phyloP scores from a whole-genome alignment of 2,888 invertebrate genomes.

The Drosophila colorata region DNA sequence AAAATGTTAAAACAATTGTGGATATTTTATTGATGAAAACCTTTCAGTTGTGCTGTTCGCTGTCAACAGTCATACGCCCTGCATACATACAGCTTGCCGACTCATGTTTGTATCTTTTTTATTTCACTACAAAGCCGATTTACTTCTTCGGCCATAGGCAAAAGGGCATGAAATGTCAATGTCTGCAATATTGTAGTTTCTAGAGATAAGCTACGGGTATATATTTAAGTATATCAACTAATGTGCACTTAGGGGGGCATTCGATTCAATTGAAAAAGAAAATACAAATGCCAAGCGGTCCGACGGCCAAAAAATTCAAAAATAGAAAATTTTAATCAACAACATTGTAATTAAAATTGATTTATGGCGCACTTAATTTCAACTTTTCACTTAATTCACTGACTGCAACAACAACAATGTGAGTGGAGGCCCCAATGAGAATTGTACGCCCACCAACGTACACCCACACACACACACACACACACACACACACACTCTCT shows the following conservation, averaged over 20 bases:
- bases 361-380: conserved; percentile 65
- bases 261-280: conserved; percentile 12
- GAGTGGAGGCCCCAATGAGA: background rate
- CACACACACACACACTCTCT: background rate
- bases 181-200: background rate
- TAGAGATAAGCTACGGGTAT: background rate
- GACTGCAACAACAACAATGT: conserved; percentile 44
- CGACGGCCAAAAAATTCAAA: conserved; percentile 13
- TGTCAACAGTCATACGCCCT: background rate
- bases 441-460: conserved; percentile 4
- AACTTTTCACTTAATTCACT: conserved; percentile 49
- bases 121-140: conserved; percentile 20
- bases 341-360: conserved; percentile 70
- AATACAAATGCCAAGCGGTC: conserved; percentile 5
- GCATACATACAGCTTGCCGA: background rate
- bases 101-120: background rate
- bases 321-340: conserved; percentile 37
- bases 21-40: conserved; percentile 14
- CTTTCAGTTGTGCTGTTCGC: background rate
- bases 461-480: background rate
- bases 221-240: background rate
- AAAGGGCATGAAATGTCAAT: conserved; percentile 1
- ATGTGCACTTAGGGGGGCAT: background rate
- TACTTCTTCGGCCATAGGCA: conserved; percentile 1
- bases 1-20: conserved; percentile 16